These are phyloP conservation scores for Bibio marci DNA, from an alignment of 2,888 invertebrate species.

Conservation along the genomic window DNA sequence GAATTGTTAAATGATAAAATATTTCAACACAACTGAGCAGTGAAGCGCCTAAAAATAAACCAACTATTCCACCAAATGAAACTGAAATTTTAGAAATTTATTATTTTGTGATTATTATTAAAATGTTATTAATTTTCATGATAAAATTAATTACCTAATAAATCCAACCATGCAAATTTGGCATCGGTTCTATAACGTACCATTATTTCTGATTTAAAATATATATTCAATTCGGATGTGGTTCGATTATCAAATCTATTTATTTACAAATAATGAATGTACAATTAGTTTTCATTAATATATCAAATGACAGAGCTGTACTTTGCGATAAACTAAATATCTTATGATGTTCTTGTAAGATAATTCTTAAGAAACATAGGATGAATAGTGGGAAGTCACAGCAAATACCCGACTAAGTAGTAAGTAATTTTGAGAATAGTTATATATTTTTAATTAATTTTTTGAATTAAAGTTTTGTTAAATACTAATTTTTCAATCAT, in stretches of 20 bases:
- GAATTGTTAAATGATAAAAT: not conserved
- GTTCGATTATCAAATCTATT: not conserved
- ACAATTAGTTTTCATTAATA: not conserved
- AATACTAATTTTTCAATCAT: no score
- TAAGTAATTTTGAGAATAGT: no score
- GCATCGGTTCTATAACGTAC: not conserved
- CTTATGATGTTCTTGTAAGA: no score
- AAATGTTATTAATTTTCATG: no score
- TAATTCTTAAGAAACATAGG: no score
- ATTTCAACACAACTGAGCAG: not conserved
- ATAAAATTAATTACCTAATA: not conserved
- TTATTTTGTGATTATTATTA: no score
- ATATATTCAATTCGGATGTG: not conserved
- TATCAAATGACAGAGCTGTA: not conserved
- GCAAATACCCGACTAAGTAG: no score
- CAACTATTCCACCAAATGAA: not conserved
- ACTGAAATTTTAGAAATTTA: not conserved
- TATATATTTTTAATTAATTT: no score
- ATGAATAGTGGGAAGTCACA: no score
- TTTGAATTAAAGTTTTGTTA: no score
- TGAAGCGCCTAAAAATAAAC: not conserved
- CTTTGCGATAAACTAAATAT: no score
- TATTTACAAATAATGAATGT: no score
- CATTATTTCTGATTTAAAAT: not conserved
- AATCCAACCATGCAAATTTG: not conserved